Evolutionary conservation across 2,113 vertebrate genomes (phyloP).

Genomic region (Paradoxurus hermaphroditus): DNA sequence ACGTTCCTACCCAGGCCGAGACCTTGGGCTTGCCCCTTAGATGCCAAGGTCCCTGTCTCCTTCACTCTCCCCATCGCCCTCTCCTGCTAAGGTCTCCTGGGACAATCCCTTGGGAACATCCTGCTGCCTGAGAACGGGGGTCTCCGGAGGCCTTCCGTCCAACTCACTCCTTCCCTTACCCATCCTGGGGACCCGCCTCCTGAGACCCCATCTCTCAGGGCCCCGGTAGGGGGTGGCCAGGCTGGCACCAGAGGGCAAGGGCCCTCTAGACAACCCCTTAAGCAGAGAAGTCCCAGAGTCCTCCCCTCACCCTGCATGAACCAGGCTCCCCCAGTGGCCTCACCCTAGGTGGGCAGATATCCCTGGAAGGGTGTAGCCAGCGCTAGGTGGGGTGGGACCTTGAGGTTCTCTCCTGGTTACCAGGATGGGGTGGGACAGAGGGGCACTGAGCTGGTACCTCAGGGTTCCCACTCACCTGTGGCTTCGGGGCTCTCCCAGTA

Average conservation of each 20-base stretch:
- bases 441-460: neutral
- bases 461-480: too few species aligned
- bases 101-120: neutral
- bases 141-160: neutral
- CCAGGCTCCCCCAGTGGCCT: neutral
- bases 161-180: neutral
- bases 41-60: accelerated
- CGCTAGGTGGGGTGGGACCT: too few species aligned
- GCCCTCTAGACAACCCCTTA: neutral
- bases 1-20: neutral
- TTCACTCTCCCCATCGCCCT: neutral
- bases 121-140: neutral
- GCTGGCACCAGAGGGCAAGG: neutral
- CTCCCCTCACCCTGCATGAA: neutral
- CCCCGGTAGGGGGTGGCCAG: neutral
- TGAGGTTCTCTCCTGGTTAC: neutral
- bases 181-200: neutral
- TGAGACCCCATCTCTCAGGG: neutral
- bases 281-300: neutral
- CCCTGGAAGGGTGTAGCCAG: neutral
- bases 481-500: neutral
- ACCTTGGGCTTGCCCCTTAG: neutral
- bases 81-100: neutral
- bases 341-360: neutral
- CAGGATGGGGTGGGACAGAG: accelerated